A percentile compares a stretch with the other conserved stretches of the same genome.
phyloP scores from a whole-genome alignment of 2,797 vertebrate species.

The Sus cebifrons region DNA sequence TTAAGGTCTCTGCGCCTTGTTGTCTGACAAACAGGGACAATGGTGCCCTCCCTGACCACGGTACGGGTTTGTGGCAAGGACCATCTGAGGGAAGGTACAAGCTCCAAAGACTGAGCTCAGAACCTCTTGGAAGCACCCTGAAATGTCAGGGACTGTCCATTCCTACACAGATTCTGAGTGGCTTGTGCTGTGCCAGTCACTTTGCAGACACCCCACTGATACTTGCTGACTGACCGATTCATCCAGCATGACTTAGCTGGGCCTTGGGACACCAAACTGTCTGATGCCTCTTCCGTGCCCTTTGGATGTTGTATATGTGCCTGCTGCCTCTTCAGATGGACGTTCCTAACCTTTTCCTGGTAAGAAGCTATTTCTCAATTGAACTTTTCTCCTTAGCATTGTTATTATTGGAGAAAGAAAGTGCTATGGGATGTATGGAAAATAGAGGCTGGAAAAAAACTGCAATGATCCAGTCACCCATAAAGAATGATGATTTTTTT shows the following conservation, averaged over 20 bases:
- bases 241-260: slow-evolving; percentile 33
- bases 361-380: neutral
- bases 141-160: slow-evolving; percentile 57
- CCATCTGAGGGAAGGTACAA: neutral
- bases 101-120: neutral
- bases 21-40: neutral
- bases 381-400: neutral
- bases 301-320: neutral
- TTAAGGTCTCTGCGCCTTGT: neutral
- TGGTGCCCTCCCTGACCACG: neutral
- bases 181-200: neutral
- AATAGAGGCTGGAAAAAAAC: neutral
- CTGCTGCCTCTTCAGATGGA: neutral
- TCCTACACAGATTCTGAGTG: neutral
- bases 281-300: neutral
- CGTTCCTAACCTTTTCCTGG: neutral
- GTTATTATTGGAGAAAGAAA: slow-evolving; percentile 17
- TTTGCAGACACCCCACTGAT: neutral
- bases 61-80: neutral
- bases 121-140: neutral
- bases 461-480: neutral
- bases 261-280: neutral
- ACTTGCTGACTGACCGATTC: neutral
- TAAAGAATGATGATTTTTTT: neutral
- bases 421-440: neutral